Base-by-base conservation (phyloP, 2,888 invertebrate genomes). In the Agonopterix arenella region DNA sequence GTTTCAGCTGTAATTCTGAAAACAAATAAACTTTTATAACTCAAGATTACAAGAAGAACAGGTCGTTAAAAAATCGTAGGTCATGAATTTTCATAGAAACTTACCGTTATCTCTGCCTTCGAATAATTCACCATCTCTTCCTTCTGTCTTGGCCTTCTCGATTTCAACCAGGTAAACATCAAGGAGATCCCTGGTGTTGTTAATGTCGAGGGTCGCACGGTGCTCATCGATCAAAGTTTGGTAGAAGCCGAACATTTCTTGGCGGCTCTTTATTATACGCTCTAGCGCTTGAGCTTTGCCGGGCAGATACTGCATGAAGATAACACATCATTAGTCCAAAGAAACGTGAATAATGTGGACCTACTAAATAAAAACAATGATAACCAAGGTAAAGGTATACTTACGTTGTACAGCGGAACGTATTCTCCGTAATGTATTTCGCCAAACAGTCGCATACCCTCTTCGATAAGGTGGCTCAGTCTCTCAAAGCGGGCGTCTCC, bases 151-250 rank as follows among this genome's bases (percentile, higher is more conserved):
- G 10, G 96, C 96, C 64, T 93, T 93, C 72, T 95, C 92, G 61
- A 97, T 97, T 84, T 97, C 96, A 48, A 93, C 90, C 48, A 97
- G 86, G 80, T 97, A 97, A 37, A 94, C 93, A 73, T 97, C 97
- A 50, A 97, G 92, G 50, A 97, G 90, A 77, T 97, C 97, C 46
- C 96, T 91, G 28, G 94, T 91, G 68, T 95, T 93, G 57, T 91
- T 88, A 8, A 93, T 84, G 73, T 97, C 94, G 63, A 96, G 94
- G 18, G 94, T 93, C 49, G 85, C 90, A 45, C 93, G 92, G 73
- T 97, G 97, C 54, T 95, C 93, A 59, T 96, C 94, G 56, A 97
- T 94, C 13, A 96, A 92, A 57, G 94, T 93, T 79, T 94, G 95
- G 68, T 97, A 94, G 78, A 96, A 97, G 40, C 90, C 89, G 43